Base-by-base conservation (phyloP, 2,113 vertebrate genomes). In the Platysternon megacephalum region DNA sequence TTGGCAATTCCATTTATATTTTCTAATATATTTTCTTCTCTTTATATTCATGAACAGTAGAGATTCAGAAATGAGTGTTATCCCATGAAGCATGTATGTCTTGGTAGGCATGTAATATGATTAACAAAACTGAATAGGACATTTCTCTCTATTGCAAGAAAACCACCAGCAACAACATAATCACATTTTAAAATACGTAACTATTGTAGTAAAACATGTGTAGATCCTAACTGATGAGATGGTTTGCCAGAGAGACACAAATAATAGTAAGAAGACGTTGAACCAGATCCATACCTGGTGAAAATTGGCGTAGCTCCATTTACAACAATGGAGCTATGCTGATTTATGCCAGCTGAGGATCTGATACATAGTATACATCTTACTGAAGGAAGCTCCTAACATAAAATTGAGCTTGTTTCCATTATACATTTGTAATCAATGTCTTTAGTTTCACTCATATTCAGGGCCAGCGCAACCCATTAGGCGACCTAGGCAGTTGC, bases 401-500 rank as follows among this genome's bases (percentile, higher is more conserved):
- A 52, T 10, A 90, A 92, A 92, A 65, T 0, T 1, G 11, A 72
- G 3, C 2, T 13, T 84, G 22, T 32, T 0, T 4, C 16, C 2
- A 2, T 3, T 49, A 79, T 2, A 0, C 24, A 51, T 14, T 16
- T 65, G 26, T 65, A 79, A 85, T 61, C 3, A 58, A 2, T 5
- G 1, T 13, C 53, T 61, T 2, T 72, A 83, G 16, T 10, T 81
- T 4, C 19, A 42, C 56, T 80, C 56, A 68, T 24, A 58, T 26
- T 9, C n/a, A n/a, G n/a, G n/a, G n/a, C n/a, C n/a, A n/a, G n/a
- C n/a, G n/a, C n/a, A n/a, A n/a, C n/a, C n/a, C n/a, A n/a, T n/a
- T n/a, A n/a, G n/a, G n/a, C n/a, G n/a, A n/a, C n/a, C n/a, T n/a
- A n/a, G n/a, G n/a, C n/a, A n/a, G n/a, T n/a, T n/a, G n/a, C n/a